Evolutionary conservation across 2,888 invertebrate genomes (phyloP).

Genomic region (Nymphalis polychloros): DNA sequence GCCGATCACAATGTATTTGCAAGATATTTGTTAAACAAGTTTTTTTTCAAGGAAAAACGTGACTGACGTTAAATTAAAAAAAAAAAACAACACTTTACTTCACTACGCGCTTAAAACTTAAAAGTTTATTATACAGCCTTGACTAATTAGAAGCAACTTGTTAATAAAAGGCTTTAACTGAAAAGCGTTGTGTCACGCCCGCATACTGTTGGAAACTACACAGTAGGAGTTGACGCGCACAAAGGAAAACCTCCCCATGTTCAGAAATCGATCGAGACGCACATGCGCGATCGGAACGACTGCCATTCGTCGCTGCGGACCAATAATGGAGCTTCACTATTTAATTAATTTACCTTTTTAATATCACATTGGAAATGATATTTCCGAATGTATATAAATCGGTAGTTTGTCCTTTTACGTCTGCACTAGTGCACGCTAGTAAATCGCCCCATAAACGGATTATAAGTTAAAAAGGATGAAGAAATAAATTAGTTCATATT

Average conservation of each 20-base stretch:
- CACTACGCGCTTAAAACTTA: too few relatives aligned
- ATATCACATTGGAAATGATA: not conserved
- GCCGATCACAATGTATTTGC: too few relatives aligned
- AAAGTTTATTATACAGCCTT: too few relatives aligned
- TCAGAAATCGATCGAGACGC: slow-evolving; percentile 62
- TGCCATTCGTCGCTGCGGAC: slow-evolving; percentile 37
- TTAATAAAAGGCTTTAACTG: slow-evolving; percentile 18
- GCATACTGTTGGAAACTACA: slow-evolving; percentile 26
- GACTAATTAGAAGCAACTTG: slow-evolving; percentile 24
- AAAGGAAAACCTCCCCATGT: slow-evolving; percentile 56
- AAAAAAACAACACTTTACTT: too few relatives aligned
- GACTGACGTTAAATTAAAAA: too few relatives aligned
- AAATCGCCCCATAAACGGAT: too few relatives aligned
- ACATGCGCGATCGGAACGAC: slow-evolving; percentile 57
- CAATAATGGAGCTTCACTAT: not conserved
- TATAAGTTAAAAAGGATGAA: too few relatives aligned
- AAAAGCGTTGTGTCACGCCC: slow-evolving; percentile 4
- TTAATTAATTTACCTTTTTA: slow-evolving; percentile 29
- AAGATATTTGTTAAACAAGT: too few relatives aligned
- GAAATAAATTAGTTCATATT: too few relatives aligned
- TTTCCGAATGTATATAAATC: not conserved
- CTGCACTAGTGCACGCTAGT: too few relatives aligned
- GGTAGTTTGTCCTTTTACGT: too few relatives aligned
- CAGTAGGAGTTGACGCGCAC: slow-evolving; percentile 36
- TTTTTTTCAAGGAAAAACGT: too few relatives aligned